Evolutionary conservation across 2,797 vertebrate species (phyloP), one percentile per base, ranked within the genome.

Genomic region (Tadarida brasiliensis): DNA sequence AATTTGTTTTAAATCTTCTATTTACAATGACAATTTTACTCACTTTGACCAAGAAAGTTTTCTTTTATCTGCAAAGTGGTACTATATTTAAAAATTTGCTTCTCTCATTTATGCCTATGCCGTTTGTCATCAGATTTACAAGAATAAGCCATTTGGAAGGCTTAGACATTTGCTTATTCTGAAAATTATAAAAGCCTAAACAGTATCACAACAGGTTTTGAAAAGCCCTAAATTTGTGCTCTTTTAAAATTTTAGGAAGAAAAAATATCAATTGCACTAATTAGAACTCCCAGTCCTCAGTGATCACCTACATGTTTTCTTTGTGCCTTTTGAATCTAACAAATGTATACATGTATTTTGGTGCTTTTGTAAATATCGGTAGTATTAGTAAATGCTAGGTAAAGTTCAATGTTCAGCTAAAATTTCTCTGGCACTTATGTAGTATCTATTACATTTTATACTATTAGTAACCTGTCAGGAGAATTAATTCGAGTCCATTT

Each of bases 401-500:
- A 81, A 94, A 96, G 14, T 59, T 91, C 7, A 68, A 85, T n/a
- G 73, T 95, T 94, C 59, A 94, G 2, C 44, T 82, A 70, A 91
- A 91, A 90, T 76, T 24, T 93, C 80, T 39, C 93, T 83, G 81
- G 30, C 8, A 73, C 33, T 91, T 88, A 74, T 1, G 8, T n/a
- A 84, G 20, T 57, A 94, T n/a, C 74, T 88, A 33, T 80, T 87
- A 51, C 3, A 70, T 85, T 82, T 39, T 87, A 56, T 22, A 39
- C 4, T 76, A 11, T 68, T 73, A 63, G n/a, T 93, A 87, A 63
- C 30, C 20, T 92, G 14, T 87, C 57, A 94, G 15, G 47, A 93
- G 87, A 54, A 90, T 56, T 59, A 57, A 83, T 87, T 67, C 57
- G 94, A 96, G 85, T 57, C 96, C 1, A 65, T 97, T 96, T 96